A percentile compares a stretch with the other conserved stretches of the same genome.
Evolutionary conservation across 2,113 vertebrate species (phyloP).

Genomic region (Oreotrochilus melanogaster): DNA sequence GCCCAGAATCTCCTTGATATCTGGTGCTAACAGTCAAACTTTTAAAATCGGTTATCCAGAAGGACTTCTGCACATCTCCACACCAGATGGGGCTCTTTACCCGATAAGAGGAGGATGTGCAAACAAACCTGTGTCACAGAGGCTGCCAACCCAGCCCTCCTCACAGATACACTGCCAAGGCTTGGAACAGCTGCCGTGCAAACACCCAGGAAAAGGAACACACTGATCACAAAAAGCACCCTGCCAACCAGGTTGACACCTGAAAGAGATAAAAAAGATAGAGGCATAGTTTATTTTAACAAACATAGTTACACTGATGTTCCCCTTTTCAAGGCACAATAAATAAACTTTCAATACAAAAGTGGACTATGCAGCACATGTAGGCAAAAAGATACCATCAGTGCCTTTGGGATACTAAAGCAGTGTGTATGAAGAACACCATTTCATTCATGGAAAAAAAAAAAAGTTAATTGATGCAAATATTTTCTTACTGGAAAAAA

Average conservation of each 20-base stretch:
- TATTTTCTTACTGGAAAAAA: not conserved
- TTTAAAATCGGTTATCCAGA: not conserved
- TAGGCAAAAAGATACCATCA: not conserved
- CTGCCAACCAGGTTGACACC: constrained; percentile 92
- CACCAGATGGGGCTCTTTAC: constrained; percentile 71
- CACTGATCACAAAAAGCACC: constrained; percentile 89
- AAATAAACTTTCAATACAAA: not conserved
- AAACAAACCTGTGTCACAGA: constrained; percentile 93
- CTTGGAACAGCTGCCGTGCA: constrained; percentile 86
- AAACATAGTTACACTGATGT: not conserved
- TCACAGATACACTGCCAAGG: constrained; percentile 94
- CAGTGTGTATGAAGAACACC: not conserved
- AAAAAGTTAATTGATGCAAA: not conserved
- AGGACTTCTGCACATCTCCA: not conserved
- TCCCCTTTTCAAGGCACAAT: not conserved
- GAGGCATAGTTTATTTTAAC: not conserved
- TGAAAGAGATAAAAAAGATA: constrained; percentile 63
- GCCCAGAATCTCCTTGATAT: not conserved
- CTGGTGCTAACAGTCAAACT: not conserved
- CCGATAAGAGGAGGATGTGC: constrained; percentile 30
- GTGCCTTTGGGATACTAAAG: not conserved
- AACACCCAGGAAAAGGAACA: constrained; percentile 87
- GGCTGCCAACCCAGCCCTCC: constrained; percentile 90
- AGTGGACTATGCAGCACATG: not conserved
- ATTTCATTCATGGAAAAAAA: not conserved